Percentiles rank a stretch among this genome's conserved stretches.
phyloP scores from a whole-genome alignment of 2,888 invertebrate species.

The Therioaphis trifolii region DNA sequence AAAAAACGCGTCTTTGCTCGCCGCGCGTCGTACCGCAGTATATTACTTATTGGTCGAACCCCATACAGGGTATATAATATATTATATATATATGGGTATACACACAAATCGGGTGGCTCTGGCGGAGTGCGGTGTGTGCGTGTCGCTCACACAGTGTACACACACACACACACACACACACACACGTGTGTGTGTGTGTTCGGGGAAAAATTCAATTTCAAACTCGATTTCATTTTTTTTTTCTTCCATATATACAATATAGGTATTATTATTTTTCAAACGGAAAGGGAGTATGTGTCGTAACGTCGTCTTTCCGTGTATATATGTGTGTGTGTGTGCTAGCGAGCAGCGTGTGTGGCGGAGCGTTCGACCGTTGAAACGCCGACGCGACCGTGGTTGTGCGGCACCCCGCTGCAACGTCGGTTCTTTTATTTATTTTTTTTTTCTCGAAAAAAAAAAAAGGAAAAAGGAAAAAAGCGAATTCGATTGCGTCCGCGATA shows the following conservation, averaged over 20 bases:
- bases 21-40: neutral
- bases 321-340: neutral
- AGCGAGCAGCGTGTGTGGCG: too few species aligned
- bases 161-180: too few species aligned
- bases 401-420: neutral
- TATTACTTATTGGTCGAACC: neutral
- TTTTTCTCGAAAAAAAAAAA: too few species aligned
- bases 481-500: neutral
- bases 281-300: neutral
- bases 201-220: conserved; percentile 42
- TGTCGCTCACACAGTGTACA: too few species aligned
- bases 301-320: neutral
- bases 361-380: neutral
- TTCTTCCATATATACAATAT: too few species aligned
- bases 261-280: conserved; percentile 13
- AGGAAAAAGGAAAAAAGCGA: neutral
- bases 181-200: too few species aligned
- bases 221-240: conserved; percentile 19
- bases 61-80: conserved; percentile 4
- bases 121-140: neutral
- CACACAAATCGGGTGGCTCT: conserved; percentile 20
- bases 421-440: too few species aligned
- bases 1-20: neutral
- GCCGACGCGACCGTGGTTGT: neutral
- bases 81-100: too few species aligned